These are phyloP conservation scores for Monopis laevigella DNA, from an alignment of 2,888 invertebrate species.

Conservation along the genomic window DNA sequence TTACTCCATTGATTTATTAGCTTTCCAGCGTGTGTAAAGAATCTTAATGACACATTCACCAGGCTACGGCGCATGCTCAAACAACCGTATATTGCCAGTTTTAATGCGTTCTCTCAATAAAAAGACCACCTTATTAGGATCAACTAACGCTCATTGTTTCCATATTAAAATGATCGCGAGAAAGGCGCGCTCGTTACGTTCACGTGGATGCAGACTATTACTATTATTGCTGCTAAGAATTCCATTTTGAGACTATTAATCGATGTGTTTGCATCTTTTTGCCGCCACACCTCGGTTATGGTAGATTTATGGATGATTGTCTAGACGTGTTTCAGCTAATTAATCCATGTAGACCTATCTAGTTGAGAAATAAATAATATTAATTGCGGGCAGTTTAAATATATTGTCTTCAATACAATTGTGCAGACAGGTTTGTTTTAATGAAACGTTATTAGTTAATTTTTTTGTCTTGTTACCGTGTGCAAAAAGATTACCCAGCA, in stretches of 20 bases:
- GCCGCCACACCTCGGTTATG: neutral
- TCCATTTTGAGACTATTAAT: conserved; percentile 20
- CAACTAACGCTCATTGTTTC: conserved; percentile 12
- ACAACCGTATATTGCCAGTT: conserved; percentile 19
- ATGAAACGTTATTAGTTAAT: no score
- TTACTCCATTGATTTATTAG: conserved; percentile 24
- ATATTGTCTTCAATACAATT: conserved; percentile 1
- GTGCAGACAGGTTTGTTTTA: no score
- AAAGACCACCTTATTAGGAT: conserved; percentile 26
- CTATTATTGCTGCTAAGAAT: conserved; percentile 24
- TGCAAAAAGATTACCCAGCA: no score
- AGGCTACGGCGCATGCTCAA: conserved; percentile 15
- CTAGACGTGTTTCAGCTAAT: conserved; percentile 2
- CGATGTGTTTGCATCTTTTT: conserved; percentile 8
- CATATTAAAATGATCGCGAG: conserved; percentile 14
- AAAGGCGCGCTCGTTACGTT: conserved; percentile 11
- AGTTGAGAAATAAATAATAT: neutral
- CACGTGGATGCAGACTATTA: neutral
- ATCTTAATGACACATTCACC: conserved; percentile 30
- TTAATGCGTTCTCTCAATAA: conserved; percentile 20
- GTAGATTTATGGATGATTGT: conserved; percentile 8
- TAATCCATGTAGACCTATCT: neutral
- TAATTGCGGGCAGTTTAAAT: neutral
- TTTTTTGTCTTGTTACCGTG: no score
- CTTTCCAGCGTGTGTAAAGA: conserved; percentile 24